Evolutionary conservation across 2,113 vertebrate species (phyloP).

Genomic region (Corvus cornix): DNA sequence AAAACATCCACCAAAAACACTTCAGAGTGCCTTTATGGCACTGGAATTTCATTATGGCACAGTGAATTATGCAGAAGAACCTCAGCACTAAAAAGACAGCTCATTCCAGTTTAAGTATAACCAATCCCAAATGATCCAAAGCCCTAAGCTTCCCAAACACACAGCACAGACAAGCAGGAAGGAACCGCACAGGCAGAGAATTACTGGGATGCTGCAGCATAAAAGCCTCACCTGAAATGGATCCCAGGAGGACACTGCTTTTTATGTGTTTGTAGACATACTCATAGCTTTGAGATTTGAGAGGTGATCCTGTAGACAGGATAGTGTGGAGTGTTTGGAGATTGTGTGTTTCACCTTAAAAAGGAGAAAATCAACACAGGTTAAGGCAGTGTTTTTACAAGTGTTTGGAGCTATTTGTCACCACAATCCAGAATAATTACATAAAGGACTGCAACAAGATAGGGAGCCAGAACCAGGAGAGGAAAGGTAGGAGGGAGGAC

Average conservation of each 20-base stretch:
- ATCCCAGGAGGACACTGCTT: constrained; percentile 87
- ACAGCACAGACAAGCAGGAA: not conserved
- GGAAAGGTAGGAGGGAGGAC: not conserved
- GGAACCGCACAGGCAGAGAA: not conserved
- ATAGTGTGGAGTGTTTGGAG: constrained; percentile 93
- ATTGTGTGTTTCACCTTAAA: constrained; percentile 86
- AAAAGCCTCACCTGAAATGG: constrained; percentile 87
- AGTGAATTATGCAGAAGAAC: constrained; percentile 3
- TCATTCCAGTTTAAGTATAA: constrained; percentile 8
- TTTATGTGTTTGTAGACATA: constrained; percentile 92
- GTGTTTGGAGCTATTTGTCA: not conserved
- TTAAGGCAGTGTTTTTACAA: not conserved
- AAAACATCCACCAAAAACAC: constrained; percentile 6
- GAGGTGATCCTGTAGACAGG: constrained; percentile 91
- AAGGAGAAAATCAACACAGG: not conserved
- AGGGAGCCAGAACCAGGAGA: not conserved
- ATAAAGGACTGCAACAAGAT: not conserved
- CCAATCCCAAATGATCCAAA: not conserved
- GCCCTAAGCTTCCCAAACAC: not conserved
- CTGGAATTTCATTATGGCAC: not conserved
- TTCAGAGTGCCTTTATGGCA: not conserved
- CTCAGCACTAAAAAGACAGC: not conserved
- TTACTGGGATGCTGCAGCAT: not conserved
- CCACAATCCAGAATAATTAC: not conserved
- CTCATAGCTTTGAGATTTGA: constrained; percentile 92